These are phyloP conservation scores for Pterophyllum scalare DNA, from an alignment of 2,113 vertebrate genomes.

Conservation along the genomic window DNA sequence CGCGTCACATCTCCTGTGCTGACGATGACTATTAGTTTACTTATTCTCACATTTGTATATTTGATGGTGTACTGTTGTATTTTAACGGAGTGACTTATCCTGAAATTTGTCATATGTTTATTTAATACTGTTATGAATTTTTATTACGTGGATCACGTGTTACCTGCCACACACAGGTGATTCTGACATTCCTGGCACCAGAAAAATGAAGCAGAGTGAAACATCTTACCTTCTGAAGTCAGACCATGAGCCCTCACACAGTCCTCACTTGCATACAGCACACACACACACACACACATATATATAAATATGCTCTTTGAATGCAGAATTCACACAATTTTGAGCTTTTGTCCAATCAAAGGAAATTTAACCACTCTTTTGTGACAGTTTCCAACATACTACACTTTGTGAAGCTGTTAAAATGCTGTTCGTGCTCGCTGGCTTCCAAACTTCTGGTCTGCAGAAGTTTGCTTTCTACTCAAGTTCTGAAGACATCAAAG, in stretches of 20 bases:
- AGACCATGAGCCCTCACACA: no score
- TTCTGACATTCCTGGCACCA: background rate
- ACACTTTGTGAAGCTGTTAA: background rate
- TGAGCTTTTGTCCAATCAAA: no score
- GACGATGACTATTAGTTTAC: background rate
- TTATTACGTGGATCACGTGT: no score
- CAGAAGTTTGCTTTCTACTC: no score
- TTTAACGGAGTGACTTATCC: background rate
- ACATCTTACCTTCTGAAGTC: background rate
- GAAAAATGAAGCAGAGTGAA: background rate
- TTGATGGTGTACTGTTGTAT: background rate
- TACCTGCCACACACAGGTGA: background rate
- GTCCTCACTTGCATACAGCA: no score
- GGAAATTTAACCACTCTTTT: no score
- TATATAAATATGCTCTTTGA: no score
- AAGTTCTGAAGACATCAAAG: background rate
- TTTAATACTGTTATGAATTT: no score
- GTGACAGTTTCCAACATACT: no score
- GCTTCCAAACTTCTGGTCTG: background rate
- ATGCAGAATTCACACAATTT: no score
- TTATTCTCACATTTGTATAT: background rate
- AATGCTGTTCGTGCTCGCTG: background rate
- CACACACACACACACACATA: no score
- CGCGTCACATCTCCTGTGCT: background rate
- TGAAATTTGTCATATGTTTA: background rate